Evolutionary conservation across 1,140 invertebrate species (phyloP).

Genomic region (Sogatella furcifera): DNA sequence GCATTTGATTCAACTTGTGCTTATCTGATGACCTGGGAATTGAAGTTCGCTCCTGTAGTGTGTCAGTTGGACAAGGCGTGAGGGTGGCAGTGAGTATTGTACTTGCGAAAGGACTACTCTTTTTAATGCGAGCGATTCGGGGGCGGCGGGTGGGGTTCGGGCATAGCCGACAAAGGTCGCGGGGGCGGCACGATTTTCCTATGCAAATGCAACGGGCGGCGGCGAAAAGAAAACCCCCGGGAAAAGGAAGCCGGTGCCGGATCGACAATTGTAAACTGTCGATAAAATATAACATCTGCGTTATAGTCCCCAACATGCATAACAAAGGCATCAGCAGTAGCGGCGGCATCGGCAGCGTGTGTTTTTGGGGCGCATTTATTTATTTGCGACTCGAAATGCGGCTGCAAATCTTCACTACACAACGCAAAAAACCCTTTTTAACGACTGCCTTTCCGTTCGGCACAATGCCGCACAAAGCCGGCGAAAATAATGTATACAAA

Average conservation of each 20-base stretch:
- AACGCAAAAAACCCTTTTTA: conserved; percentile 16
- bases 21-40: no score
- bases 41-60: no score
- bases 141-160: no score
- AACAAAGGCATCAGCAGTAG: conserved; percentile 18
- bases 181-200: conserved; percentile 12
- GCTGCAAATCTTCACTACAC: not conserved
- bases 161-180: not conserved
- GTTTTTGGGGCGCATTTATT: not conserved
- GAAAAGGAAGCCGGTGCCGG: conserved; percentile 1
- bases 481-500: conserved; percentile 15
- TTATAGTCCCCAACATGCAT: not conserved
- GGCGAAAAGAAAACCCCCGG: not conserved
- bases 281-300: conserved; percentile 21
- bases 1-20: no score
- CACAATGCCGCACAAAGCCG: conserved; percentile 7
- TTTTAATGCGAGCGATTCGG: no score
- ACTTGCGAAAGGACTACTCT: no score
- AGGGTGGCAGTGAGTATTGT: no score
- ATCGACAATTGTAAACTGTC: conserved; percentile 14
- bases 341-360: not conserved
- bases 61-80: no score
- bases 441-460: conserved; percentile 5
- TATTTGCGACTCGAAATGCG: not conserved
- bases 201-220: conserved; percentile 15